Evolutionary conservation across 2,888 invertebrate species (phyloP), one percentile per base, ranked within the genome.

Genomic region (Tridacna gigas): DNA sequence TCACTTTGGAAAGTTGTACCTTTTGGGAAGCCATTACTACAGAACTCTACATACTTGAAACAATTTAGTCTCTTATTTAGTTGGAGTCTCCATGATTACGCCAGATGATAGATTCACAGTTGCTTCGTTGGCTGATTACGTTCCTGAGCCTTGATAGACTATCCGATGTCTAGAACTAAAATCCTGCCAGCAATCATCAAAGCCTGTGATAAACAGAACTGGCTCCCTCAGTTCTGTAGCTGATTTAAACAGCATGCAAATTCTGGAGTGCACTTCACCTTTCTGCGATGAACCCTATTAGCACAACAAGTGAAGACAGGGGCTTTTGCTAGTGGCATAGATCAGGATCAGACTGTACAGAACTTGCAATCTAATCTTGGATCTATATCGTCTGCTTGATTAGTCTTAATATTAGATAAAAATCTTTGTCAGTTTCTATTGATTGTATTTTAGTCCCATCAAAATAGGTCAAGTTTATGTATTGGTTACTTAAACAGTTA

Each of bases 1-100:
- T 63, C 63, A n/a, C 25, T 18, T 65, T 15, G 7, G 65, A 65
- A 65, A 65, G 15, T 26, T 26, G 65, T 26, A 65, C 22, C 65
- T 11, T 60, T 65, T 65, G 65, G 65, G 65, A 65, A 65, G 26
- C 22, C 28, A 65, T 65, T 26, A 65, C 20, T 18, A 4, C 26
- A 20, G 65, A 65, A 65, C 37, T 45, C n/a, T 69, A 25, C 69
- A 69, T 69, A 71, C 71, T 71, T 26, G 12, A 71, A 71, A 71
- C 71, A 71, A 71, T 71, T 71, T 71, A 71, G 71, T 47, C 51
- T 71, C 71, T n/a, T 71, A 71, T 71, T 71, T 51, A 71, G 26
- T 0, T 51, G 71, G 48, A 71, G 71, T 47, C 71, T 71, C 25
- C 48, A 12, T 51, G 71, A 71, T 71, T 51, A 51, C 45, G 25